A percentile compares a stretch with the other conserved stretches of the same genome.
phyloP scores from a whole-genome alignment of 2,113 vertebrate genomes.

The Pseudorhombus dupliciocellatus region DNA sequence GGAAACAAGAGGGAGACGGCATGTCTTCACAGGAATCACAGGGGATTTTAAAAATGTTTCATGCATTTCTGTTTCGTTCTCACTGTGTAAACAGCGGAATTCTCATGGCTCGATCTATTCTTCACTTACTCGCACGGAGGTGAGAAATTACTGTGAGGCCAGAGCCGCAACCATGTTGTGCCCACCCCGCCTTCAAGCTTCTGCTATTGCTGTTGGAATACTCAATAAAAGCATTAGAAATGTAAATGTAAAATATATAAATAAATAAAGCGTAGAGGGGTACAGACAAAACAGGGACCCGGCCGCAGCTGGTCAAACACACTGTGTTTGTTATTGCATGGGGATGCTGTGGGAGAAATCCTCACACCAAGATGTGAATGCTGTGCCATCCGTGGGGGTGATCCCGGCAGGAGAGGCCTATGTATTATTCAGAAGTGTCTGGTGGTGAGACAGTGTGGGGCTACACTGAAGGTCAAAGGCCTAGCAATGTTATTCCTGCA shows the following conservation, averaged over 20 bases:
- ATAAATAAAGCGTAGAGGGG: slow-evolving; percentile 9
- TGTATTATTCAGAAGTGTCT: slow-evolving; percentile 77
- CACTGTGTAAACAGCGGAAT: slow-evolving; percentile 61
- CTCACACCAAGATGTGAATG: slow-evolving; percentile 36
- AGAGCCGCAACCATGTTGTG: slow-evolving; percentile 3
- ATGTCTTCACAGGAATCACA: slow-evolving; percentile 55
- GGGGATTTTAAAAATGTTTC: slow-evolving; percentile 67
- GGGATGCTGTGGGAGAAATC: slow-evolving; percentile 43
- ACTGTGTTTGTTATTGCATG: slow-evolving; percentile 43
- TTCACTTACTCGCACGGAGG: slow-evolving; percentile 43
- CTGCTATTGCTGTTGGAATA: slow-evolving; percentile 18
- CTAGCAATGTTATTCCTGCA: slow-evolving; percentile 54
- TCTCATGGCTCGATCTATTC: slow-evolving; percentile 38
- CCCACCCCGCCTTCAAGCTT: slow-evolving; percentile 1
- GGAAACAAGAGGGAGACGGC: slow-evolving; percentile 49
- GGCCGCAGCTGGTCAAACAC: slow-evolving; percentile 36
- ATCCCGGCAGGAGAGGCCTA: slow-evolving; percentile 62
- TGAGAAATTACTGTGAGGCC: slow-evolving; percentile 40
- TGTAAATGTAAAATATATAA: slow-evolving; percentile 18
- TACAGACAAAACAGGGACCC: background rate
- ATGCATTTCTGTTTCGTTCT: slow-evolving; percentile 65
- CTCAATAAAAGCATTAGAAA: slow-evolving; percentile 6
- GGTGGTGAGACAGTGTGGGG: slow-evolving; percentile 63
- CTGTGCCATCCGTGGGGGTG: slow-evolving; percentile 23
- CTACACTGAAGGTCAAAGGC: slow-evolving; percentile 73